Conservation (phyloP, 2,888 invertebrate genomes). For the Scelioninae gen. 2 region DNA sequence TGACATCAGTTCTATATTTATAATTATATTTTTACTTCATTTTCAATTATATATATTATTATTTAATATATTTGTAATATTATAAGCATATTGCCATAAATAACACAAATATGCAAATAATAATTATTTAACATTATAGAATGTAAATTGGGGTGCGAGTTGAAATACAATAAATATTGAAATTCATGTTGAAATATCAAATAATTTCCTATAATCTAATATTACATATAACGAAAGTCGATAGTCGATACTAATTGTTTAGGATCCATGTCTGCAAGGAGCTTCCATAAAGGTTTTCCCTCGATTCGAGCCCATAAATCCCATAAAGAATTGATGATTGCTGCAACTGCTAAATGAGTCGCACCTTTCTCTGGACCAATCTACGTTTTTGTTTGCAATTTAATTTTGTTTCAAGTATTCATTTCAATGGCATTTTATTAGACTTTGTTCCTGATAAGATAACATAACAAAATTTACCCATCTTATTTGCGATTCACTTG, state of each 20-base stretch:
- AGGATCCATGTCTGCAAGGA: slow-evolving; percentile 88
- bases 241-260: slow-evolving; percentile 90
- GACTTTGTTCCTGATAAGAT: no score
- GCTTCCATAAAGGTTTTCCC: slow-evolving; percentile 90
- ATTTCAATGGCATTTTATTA: no score
- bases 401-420: no score
- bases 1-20: slow-evolving; percentile 82
- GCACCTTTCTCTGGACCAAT: slow-evolving; percentile 95
- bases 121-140: no score
- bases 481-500: slow-evolving; percentile 92
- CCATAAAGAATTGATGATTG: slow-evolving; percentile 93
- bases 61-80: no score
- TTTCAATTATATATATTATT: no score
- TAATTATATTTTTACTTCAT: not conserved
- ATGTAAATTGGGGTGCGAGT: no score
- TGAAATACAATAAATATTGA: no score
- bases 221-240: slow-evolving; percentile 85
- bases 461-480: no score
- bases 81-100: no score
- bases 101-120: no score
- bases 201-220: not conserved
- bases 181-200: no score
- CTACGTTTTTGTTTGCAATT: slow-evolving; percentile 75
- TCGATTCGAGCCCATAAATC: slow-evolving; percentile 92
- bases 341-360: slow-evolving; percentile 90